phyloP scores from a whole-genome alignment of 2,888 invertebrate genomes.

The Cryptus armator region DNA sequence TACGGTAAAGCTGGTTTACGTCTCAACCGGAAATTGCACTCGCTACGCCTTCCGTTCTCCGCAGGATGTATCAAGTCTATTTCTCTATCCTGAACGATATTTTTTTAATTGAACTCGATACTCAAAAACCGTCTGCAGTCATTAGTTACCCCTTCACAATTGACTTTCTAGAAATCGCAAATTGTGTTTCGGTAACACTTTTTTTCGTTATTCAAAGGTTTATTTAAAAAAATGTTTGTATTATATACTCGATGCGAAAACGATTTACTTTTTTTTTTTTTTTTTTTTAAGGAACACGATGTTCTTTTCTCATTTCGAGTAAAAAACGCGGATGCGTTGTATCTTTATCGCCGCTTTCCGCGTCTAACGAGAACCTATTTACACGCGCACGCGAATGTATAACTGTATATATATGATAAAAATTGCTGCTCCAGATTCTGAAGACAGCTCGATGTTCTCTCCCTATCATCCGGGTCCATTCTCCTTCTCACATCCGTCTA shows the following conservation, averaged over 20 bases:
- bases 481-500: conserved; percentile 8
- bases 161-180: neutral
- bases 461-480: conserved; percentile 1
- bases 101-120: neutral
- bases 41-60: conserved; percentile 4
- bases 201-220: neutral
- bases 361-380: conserved; percentile 19
- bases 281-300: neutral
- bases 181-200: neutral
- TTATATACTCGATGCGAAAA: too few species aligned
- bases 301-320: neutral
- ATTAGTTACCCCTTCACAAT: neutral
- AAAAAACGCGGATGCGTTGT: neutral
- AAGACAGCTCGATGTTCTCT: conserved; percentile 40
- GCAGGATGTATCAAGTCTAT: neutral
- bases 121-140: neutral
- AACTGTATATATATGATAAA: conserved; percentile 1
- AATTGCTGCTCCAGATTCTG: conserved; percentile 37
- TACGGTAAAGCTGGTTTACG: neutral
- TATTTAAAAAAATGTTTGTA: neutral
- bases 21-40: conserved; percentile 24
- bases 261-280: neutral
- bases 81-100: neutral
- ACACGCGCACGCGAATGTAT: neutral
- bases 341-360: conserved; percentile 6